Evolutionary conservation across 1,140 invertebrate species (phyloP), one percentile per base, ranked within the genome.

Genomic region (Drosophila elegans): DNA sequence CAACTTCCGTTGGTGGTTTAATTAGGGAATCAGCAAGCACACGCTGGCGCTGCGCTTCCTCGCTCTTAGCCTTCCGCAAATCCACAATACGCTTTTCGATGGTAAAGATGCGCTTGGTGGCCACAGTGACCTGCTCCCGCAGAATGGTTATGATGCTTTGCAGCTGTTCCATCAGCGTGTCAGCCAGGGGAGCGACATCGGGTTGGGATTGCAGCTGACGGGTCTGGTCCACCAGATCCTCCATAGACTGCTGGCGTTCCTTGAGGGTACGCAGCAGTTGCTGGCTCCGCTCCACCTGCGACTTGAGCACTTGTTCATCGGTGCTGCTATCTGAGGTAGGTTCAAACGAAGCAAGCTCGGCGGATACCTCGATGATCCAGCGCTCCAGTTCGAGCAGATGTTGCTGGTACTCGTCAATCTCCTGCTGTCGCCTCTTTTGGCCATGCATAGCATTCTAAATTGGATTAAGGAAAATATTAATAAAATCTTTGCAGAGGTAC

Each of bases 351-450:
- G 88, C 86, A 21, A 90, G 42, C 49, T 92, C 85, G 1, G 74
- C 74, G 13, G 85, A 79, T 6, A 91, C 93, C 84, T 67, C 92
- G 84, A 92, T 85, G 13, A 96, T 90, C 95, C 95, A 96, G 41
- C 91, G 80, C 75, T 96, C 95, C 0, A 95, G 93, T 80, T 95
- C 94, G 38, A 93, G 93, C 39, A 96, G 93, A 78, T 95, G 93
- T 51, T 92, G 81, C 89, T 94, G 94, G 74, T 96, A 96, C 41
- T 93, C 74, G 21, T 93, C 79, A 9, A 95, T 91, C 85, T 96
- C 94, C 68, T 94, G 79, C 32, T 94, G 91, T n/a, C 94, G 93
- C 75, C 93, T 93, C 66, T 93, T 93, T 74, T 94, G 94, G 0
- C 91, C 91, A 54, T 92, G 93, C 72, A 93, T 93, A 36, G 94